These are phyloP conservation scores for Cydia strobilella DNA, from an alignment of 1,140 invertebrate genomes.

Conservation along the genomic window DNA sequence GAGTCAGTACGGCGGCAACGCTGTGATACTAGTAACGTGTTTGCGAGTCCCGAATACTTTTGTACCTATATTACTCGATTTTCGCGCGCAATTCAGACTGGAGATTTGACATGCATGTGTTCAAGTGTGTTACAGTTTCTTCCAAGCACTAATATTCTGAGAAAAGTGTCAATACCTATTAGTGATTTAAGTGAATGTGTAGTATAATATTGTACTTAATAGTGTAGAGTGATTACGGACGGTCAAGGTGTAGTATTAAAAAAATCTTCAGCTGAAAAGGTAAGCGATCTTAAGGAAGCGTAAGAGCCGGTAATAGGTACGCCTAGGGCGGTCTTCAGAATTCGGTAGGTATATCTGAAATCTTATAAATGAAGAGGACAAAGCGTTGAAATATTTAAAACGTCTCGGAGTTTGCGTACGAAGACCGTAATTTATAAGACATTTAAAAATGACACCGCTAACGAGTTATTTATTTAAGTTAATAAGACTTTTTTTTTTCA, in stretches of 20 bases:
- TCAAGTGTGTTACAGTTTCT: background rate
- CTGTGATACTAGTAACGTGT: constrained; percentile 38
- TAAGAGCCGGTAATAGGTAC: background rate
- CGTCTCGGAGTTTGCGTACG: background rate
- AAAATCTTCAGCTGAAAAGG: constrained; percentile 4
- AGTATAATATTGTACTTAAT: constrained; percentile 6
- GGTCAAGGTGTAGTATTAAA: background rate
- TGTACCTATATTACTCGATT: constrained; percentile 34
- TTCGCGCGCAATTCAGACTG: constrained; percentile 35
- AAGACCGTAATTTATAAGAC: constrained; percentile 19
- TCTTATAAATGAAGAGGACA: constrained; percentile 3
- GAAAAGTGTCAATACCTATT: constrained; percentile 2
- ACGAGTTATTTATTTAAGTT: constrained; percentile 13
- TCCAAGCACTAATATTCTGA: background rate
- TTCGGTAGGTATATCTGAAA: constrained; percentile 5
- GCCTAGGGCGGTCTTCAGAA: background rate
- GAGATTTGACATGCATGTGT: constrained; percentile 2
- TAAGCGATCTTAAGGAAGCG: background rate
- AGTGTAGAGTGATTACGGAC: constrained; percentile 15
- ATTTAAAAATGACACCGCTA: background rate
- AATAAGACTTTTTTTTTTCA: no score
- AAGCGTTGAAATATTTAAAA: constrained; percentile 30
- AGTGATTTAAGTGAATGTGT: constrained; percentile 13
- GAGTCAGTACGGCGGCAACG: constrained; percentile 48
- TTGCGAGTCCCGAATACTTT: constrained; percentile 23